Evolutionary conservation across 2,113 vertebrate species (phyloP), one percentile per base, ranked within the genome.

Genomic region (Lophius piscatorius): DNA sequence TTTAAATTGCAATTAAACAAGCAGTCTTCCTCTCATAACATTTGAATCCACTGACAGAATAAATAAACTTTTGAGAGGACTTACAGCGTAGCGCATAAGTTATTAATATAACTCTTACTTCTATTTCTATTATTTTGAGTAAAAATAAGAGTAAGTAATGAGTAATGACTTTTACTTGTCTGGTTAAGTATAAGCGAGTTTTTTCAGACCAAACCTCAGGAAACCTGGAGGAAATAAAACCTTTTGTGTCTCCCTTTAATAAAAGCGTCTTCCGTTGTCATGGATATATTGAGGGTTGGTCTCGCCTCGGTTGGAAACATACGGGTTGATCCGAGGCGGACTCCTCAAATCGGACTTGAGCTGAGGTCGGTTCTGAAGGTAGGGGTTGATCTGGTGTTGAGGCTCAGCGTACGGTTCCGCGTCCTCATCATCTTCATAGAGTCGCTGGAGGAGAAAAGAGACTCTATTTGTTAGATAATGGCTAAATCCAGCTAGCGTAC

Each of bases 221-320:
- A 31, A 31, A 31, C 3, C 9, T 31, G 9, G 29, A 31, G n/a
- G 33, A 10, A 13, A 35, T 13, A 4, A 12, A 4, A 13, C 41
- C 10, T 11, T 21, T 33, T 9, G 29, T 34, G 34, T 42, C 12
- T 18, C 17, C 26, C 23, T 23, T 46, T 55, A 71, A 2, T 67
- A 42, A 3, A 20, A 38, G 0, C 5, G 13, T 45, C 35, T 76
- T 35, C 40, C 74, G 5, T 85, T 16, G 5, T 84, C 76, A 0
- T 67, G 14, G 6, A 1, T 6, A 47, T 45, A 88, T 64, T 76
- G 18, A 0, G 63, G 54, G 42, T 88, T 90, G 45, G 14, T 44
- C 3, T 68, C 29, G 21, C 85, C 87, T 34, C 73, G 63, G 21
- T n/a, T 84, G 21, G 71, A 65, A 14, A 45, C 9, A 5, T 84